Evolutionary conservation across 2,113 vertebrate species (phyloP).

Genomic region (Forbesichthys agassizii): DNA sequence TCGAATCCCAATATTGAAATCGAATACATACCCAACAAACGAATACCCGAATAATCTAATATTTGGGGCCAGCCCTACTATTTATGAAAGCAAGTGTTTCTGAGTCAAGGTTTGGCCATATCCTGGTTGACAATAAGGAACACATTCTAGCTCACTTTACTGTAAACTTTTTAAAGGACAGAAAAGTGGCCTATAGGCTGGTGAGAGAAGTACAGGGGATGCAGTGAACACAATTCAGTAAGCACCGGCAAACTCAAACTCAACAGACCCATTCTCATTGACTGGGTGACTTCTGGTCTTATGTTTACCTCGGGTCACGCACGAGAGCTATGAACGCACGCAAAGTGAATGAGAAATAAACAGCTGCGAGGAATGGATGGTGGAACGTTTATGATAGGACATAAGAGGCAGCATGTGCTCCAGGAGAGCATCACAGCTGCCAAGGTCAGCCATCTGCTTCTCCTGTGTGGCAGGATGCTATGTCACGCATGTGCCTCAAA

Average conservation of each 20-base stretch:
- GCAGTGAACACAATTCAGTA: constrained; percentile 12
- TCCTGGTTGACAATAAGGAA: constrained; percentile 38
- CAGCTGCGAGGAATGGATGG: constrained; percentile 37
- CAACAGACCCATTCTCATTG: background rate
- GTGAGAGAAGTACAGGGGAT: background rate
- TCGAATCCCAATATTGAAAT: no score
- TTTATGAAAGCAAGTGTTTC: constrained; percentile 58
- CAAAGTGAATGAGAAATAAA: constrained; percentile 34
- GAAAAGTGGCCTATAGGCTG: constrained; percentile 24
- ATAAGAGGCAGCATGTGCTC: constrained; percentile 12
- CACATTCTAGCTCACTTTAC: constrained; percentile 37
- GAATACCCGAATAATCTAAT: no score
- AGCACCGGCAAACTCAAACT: background rate
- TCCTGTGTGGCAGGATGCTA: constrained; percentile 13
- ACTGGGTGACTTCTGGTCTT: constrained; percentile 9
- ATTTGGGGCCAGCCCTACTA: constrained; percentile 11
- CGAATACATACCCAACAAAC: no score
- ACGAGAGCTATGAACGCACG: constrained; percentile 29
- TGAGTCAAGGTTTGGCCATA: constrained; percentile 35
- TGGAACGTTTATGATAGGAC: constrained; percentile 39
- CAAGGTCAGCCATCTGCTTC: constrained; percentile 39
- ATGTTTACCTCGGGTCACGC: constrained; percentile 2
- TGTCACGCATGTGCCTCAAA: constrained; percentile 9
- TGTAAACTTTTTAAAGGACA: constrained; percentile 28
- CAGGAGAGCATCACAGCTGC: constrained; percentile 9